Percentiles rank a stretch among this genome's conserved stretches.
These are phyloP conservation scores for Etheostoma perlongum DNA, from an alignment of 2,797 vertebrate species.

Conservation along the genomic window DNA sequence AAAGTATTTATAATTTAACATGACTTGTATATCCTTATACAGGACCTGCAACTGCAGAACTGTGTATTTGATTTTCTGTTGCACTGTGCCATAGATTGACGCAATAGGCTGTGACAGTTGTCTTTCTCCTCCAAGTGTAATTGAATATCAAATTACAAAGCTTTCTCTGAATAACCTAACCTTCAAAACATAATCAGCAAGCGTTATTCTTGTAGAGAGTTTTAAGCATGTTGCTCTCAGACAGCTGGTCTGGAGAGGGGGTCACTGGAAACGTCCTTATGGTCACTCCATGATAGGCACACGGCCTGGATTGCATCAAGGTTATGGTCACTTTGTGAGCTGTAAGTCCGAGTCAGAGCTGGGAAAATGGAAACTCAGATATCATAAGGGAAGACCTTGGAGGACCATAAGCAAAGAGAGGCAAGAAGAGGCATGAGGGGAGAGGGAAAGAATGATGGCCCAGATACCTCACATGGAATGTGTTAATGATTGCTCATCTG, in stretches of 20 bases:
- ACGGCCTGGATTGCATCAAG: constrained; percentile 42
- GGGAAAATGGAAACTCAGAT: constrained; percentile 17
- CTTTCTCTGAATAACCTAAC: constrained; percentile 45
- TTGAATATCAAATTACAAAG: constrained; percentile 43
- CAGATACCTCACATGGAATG: not conserved
- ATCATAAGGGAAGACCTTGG: constrained; percentile 31
- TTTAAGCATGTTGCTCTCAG: constrained; percentile 40
- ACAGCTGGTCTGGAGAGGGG: constrained; percentile 34
- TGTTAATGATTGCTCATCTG: not conserved
- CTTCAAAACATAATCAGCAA: constrained; percentile 44
- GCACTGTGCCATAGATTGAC: not conserved
- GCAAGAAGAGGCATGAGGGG: not conserved
- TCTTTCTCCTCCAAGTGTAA: constrained; percentile 10
- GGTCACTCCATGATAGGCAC: constrained; percentile 22
- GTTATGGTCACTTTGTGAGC: constrained; percentile 50
- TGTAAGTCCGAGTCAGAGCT: constrained; percentile 25
- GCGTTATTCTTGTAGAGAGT: constrained; percentile 42
- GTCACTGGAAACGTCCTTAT: constrained; percentile 34
- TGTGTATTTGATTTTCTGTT: not conserved
- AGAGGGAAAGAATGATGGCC: not conserved
- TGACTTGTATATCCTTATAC: not conserved
- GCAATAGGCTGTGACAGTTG: constrained; percentile 6
- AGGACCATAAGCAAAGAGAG: constrained; percentile 9
- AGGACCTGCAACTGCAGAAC: not conserved
- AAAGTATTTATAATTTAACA: not conserved